Percentiles rank a stretch among this genome's conserved stretches.
phyloP scores from a whole-genome alignment of 2,113 vertebrate species.

The Leptodactylus fuscus region DNA sequence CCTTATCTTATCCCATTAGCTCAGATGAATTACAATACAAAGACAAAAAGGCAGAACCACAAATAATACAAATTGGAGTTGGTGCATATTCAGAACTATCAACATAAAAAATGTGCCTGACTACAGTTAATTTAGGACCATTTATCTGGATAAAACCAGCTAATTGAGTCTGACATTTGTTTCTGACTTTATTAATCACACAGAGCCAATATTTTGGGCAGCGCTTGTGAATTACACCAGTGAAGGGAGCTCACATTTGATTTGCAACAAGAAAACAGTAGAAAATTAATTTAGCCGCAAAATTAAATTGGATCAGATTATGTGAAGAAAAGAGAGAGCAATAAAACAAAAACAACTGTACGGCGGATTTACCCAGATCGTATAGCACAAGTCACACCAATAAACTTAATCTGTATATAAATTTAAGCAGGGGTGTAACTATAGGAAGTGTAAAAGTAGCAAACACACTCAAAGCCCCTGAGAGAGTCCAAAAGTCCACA shows the following conservation, averaged over 20 bases:
- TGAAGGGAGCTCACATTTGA: neutral
- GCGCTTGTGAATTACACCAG: neutral
- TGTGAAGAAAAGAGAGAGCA: neutral
- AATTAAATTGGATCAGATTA: conserved; percentile 19
- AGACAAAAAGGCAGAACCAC: neutral
- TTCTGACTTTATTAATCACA: conserved; percentile 59
- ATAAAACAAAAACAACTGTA: neutral
- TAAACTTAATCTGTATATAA: no score
- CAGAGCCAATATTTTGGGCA: conserved; percentile 30
- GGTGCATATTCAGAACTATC: conserved; percentile 69
- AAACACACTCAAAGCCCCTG: no score
- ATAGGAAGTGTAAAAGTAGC: no score
- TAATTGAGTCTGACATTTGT: conserved; percentile 60
- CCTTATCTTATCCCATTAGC: neutral
- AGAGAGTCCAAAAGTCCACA: no score
- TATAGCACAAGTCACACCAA: no score
- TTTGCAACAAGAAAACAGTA: conserved; percentile 2
- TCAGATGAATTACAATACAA: neutral
- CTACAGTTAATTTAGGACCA: conserved; percentile 67
- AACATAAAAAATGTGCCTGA: conserved; percentile 68
- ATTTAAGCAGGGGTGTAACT: no score
- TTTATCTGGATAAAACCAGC: conserved; percentile 66
- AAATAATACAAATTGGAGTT: conserved; percentile 65
- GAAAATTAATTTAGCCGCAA: conserved; percentile 30
- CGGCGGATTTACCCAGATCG: no score